Percentiles rank a stretch among this genome's conserved stretches.
These are phyloP conservation scores for Philaethria dido DNA, from an alignment of 2,888 invertebrate genomes.

Conservation along the genomic window DNA sequence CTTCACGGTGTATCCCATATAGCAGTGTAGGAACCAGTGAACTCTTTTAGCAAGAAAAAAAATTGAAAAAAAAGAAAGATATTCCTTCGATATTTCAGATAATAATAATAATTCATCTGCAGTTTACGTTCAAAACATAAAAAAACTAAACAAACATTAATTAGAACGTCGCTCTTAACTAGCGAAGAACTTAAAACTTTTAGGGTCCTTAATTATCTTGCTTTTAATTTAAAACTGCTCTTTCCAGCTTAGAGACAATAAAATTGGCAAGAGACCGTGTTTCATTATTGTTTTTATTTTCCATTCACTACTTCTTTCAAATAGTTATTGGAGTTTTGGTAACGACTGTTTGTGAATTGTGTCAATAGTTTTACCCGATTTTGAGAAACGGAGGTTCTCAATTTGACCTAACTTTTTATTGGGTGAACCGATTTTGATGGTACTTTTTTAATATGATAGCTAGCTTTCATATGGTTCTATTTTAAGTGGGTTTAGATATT, in stretches of 20 bases:
- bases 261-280: slow-evolving; percentile 23
- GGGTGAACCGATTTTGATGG: too few species aligned
- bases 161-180: slow-evolving; percentile 35
- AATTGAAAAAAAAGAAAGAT: too few species aligned
- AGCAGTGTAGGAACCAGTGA: too few species aligned
- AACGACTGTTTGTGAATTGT: slow-evolving; percentile 10
- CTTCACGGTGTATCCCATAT: too few species aligned
- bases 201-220: slow-evolving; percentile 29
- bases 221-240: slow-evolving; percentile 36
- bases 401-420: background rate
- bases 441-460: too few species aligned
- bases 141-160: slow-evolving; percentile 36
- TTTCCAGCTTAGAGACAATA: slow-evolving; percentile 22
- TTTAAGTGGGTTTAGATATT: too few species aligned
- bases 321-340: slow-evolving; percentile 8
- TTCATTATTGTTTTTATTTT: slow-evolving; percentile 23
- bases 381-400: too few species aligned
- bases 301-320: slow-evolving; percentile 13
- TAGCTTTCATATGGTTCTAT: too few species aligned
- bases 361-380: too few species aligned
- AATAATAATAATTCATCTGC: slow-evolving; percentile 2
- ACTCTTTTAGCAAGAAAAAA: too few species aligned
- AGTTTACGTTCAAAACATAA: slow-evolving; percentile 12
- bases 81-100: background rate
- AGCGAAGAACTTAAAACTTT: slow-evolving; percentile 34